phyloP scores from a whole-genome alignment of 1,140 invertebrate genomes.

The Drosophila novamexicana region DNA sequence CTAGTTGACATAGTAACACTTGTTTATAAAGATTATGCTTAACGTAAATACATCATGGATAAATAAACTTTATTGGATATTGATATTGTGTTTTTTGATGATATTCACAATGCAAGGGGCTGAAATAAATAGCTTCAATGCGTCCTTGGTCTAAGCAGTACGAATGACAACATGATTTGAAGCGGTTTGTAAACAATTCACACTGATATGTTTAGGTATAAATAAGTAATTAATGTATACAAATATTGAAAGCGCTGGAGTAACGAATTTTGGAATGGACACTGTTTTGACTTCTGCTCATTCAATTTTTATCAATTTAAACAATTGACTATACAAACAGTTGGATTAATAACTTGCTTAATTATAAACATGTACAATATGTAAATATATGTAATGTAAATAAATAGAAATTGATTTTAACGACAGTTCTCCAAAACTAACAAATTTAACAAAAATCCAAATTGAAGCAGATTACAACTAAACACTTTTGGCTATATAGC shows the following conservation, averaged over 20 bases:
- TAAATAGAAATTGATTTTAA: constrained; percentile 38
- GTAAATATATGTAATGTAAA: constrained; percentile 25
- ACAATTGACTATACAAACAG: constrained; percentile 50
- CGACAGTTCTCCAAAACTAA: constrained; percentile 36
- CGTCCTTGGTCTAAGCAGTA: constrained; percentile 30
- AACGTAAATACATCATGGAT: constrained; percentile 25
- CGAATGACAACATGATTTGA: constrained; percentile 42
- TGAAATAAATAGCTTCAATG: constrained; percentile 16
- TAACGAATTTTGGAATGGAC: constrained; percentile 45
- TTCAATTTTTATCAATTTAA: constrained; percentile 18
- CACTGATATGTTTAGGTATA: constrained; percentile 64
- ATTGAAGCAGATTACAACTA: constrained; percentile 42
- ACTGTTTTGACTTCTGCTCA: constrained; percentile 17
- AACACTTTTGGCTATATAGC: constrained; percentile 40
- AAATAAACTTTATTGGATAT: constrained; percentile 6
- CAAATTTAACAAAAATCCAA: constrained; percentile 58
- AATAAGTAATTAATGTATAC: constrained; percentile 31
- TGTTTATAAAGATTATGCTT: constrained; percentile 32
- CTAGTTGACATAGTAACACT: constrained; percentile 52
- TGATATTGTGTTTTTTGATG: constrained; percentile 31
- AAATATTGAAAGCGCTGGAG: constrained; percentile 10
- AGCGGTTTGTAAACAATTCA: constrained; percentile 34
- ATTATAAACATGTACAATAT: constrained; percentile 29
- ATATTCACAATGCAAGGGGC: constrained; percentile 43
- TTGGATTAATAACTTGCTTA: constrained; percentile 2